phyloP scores from a whole-genome alignment of 2,888 invertebrate genomes.

The Coenonympha arcania region DNA sequence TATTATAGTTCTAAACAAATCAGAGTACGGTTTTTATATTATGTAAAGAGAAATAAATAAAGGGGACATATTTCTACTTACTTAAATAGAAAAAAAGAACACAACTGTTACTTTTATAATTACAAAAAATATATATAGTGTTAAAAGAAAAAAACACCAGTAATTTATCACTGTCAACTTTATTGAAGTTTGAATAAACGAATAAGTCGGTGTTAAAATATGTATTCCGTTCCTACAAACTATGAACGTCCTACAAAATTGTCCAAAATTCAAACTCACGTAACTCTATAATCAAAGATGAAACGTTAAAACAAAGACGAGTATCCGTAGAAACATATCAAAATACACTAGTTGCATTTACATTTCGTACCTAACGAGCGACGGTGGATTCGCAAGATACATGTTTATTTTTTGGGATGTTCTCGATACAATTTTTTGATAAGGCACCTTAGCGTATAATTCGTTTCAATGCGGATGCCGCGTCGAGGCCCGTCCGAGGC shows the following conservation, averaged over 20 bases:
- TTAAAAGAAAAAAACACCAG: conserved; percentile 21
- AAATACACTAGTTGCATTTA: conserved; percentile 28
- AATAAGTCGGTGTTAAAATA: conserved; percentile 22
- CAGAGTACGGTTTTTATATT: conserved; percentile 25
- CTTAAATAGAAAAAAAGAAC: conserved; percentile 20
- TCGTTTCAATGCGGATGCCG: background rate
- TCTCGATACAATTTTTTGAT: conserved; percentile 13
- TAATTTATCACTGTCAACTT: conserved; percentile 27
- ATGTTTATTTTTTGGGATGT: conserved; percentile 6
- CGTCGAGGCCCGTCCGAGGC: background rate
- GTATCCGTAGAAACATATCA: conserved; percentile 28
- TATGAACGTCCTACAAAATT: conserved; percentile 30
- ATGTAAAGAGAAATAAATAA: conserved; percentile 26
- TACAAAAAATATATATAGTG: conserved; percentile 20
- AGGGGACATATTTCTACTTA: conserved; percentile 25
- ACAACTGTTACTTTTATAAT: conserved; percentile 20
- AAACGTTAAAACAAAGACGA: conserved; percentile 27
- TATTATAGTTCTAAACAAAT: conserved; percentile 26
- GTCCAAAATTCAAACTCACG: conserved; percentile 29
- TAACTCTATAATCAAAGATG: conserved; percentile 25
- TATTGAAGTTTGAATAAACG: conserved; percentile 27
- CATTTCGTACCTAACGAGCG: conserved; percentile 25
- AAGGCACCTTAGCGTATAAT: conserved; percentile 10
- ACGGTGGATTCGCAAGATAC: conserved; percentile 22
- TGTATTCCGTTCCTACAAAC: conserved; percentile 28